Base-by-base conservation (phyloP, 2,888 invertebrate genomes). In the Microchrysa polita region DNA sequence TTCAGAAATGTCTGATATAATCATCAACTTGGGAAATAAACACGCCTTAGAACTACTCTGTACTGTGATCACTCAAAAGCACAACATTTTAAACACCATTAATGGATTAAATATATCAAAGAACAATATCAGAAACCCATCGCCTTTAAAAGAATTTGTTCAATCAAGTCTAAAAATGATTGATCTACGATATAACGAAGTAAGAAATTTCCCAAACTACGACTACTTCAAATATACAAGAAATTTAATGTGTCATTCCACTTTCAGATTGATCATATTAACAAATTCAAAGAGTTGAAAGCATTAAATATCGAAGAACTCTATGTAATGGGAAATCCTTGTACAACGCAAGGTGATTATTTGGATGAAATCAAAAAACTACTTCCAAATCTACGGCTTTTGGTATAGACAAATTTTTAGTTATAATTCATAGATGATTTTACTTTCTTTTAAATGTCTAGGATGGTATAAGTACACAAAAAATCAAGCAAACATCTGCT, bases 151-250 rank as follows among this genome's bases (percentile, higher is more conserved):
- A 20, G 48, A 48, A 10, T 61, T 76, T 14, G 69, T 55, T 9
- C 52, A 67, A 48, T 57, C 75, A 10, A 63, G 67, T 10, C 34
- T 76, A 1, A 42, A 73, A 14, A 60, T 77, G 71, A 53, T 78
- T 5, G 77, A 78, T 69, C 67, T 78, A 9, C 53, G 76, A 27
- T 18, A 59, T n/a, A 77, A 77, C 65, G 75, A 76, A n/a, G 77
- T 77, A 67, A 73, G 63, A 48, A n/a, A 34, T 7, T n/a, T n/a
- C n/a, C n/a, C n/a, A n/a, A n/a, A n/a, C n/a, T n/a, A n/a, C n/a
- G n/a, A n/a, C n/a, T n/a, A n/a, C n/a, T n/a, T n/a, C n/a, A n/a
- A n/a, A n/a, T n/a, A n/a, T n/a, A n/a, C n/a, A n/a, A n/a, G n/a
- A n/a, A n/a, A n/a, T n/a, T n/a, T n/a, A n/a, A n/a, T n/a, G n/a